Evolutionary conservation across 2,113 vertebrate genomes (phyloP), one percentile per base, ranked within the genome.

Genomic region (Chaetodon trifascialis): DNA sequence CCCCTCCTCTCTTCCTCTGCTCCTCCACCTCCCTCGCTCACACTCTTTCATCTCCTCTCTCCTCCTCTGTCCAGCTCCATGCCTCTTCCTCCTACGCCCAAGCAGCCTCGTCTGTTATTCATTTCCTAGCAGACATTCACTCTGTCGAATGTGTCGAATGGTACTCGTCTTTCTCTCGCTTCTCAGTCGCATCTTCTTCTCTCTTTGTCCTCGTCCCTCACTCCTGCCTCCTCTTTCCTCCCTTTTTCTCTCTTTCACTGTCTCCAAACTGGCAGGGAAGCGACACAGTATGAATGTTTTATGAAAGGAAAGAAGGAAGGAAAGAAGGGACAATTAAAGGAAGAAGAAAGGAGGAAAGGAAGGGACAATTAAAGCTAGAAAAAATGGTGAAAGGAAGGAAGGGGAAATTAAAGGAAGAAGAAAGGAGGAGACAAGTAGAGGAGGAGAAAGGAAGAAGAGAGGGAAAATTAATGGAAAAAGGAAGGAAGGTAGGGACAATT

Each of bases 31-130:
- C 62, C 21, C 11, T 1, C 40, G n/a, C 54, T 54, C 56, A n/a
- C 38, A 66, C 58, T 75, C 58, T 65, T 82, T 38, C 68, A 55
- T 73, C 79, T 15, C 34, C 46, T 52, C 25, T 80, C 80, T 47
- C 23, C 12, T 42, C 12, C n/a, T 79, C 59, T 46, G 23, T 75
- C 56, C 46, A 36, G 63, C 51, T 60, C 30, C 16, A 5, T 2
- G 11, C 58, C 36, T 64, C 69, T 8, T 70, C 72, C 73, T 66
- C 76, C 83, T 59, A 70, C 82, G 0, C 56, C 46, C 30, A 21
- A 40, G 12, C 66, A 64, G 21, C 36, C n/a, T 72, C 17, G 11
- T 76, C 74, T 23, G 16, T 76, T 55, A 34, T 80, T 59, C 1
- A 5, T 65, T 51, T 70, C 36, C 51, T 7, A 11, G 60, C 78